phyloP scores from a whole-genome alignment of 1,140 invertebrate genomes.

The Nasonia vitripennis region DNA sequence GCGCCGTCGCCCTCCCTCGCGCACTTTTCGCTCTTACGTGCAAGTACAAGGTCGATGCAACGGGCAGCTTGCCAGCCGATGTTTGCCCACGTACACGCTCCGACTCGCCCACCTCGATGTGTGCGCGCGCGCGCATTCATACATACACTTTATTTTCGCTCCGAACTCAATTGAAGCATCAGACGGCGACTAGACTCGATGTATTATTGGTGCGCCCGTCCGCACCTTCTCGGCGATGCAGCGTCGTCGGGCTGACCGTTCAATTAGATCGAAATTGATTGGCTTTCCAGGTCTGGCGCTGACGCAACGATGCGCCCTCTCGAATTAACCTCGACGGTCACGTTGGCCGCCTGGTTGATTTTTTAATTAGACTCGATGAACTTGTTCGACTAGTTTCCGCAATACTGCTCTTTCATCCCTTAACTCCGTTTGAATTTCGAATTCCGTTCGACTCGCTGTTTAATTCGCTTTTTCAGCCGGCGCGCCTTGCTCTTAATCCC shows the following conservation, averaged over 20 bases:
- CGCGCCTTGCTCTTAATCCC: not conserved
- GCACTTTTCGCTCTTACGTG: not conserved
- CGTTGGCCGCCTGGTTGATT: too few species aligned
- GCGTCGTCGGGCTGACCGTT: too few species aligned
- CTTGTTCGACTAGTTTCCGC: not conserved
- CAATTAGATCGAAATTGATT: too few species aligned
- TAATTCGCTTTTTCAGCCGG: too few species aligned
- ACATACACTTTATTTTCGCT: not conserved
- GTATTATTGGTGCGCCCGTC: not conserved
- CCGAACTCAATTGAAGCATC: not conserved
- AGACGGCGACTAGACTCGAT: too few species aligned
- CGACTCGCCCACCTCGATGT: not conserved
- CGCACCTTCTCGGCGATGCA: not conserved
- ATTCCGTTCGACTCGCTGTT: too few species aligned
- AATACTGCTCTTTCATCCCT: not conserved
- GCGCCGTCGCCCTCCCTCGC: not conserved
- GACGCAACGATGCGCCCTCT: too few species aligned
- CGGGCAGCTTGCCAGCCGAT: conserved; percentile 58
- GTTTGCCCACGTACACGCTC: conserved; percentile 32
- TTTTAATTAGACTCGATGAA: too few species aligned
- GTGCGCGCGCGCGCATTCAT: not conserved
- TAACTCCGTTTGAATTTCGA: not conserved
- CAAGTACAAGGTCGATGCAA: conserved; percentile 65
- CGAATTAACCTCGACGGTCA: too few species aligned
- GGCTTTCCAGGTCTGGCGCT: too few species aligned